Evolutionary conservation across 2,797 vertebrate species (phyloP), one percentile per base, ranked within the genome.

Genomic region (Prionace glauca): DNA sequence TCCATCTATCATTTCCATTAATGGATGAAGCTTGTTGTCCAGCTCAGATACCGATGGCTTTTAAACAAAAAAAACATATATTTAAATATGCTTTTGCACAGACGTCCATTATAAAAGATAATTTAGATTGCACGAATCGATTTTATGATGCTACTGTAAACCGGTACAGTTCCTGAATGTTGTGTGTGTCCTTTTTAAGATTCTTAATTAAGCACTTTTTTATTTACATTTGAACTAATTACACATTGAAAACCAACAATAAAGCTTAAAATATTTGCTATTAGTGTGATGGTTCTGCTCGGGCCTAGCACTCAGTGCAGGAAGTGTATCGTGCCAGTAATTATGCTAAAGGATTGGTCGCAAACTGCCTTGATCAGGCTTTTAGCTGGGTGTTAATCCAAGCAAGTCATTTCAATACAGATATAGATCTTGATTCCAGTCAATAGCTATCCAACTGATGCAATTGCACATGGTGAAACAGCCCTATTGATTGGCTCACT

Each of bases 151-250:
- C 98, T 95, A 95, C 93, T 95, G 93, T 95, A 95, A 95, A 95
- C 98, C 98, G 97, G 98, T 98, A 97, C 97, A 98, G 98, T 98
- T 98, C 98, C 97, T 98, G 98, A 98, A 99, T 98, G 99, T 98
- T 99, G 99, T 98, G 98, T 98, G 99, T 98, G 98, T 98, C 98
- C 98, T 98, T 98, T 98, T 99, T 98, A 99, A 99, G 99, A 99
- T 99, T 99, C 98, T 99, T 99, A 99, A 99, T 99, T 99, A 99
- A 99, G 98, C 98, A 98, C 97, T 97, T 98, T 98, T 99, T 98
- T 99, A 98, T 99, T 99, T 99, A 99, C 99, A 98, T 98, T 99
- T 98, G 98, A 98, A 98, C 98, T 98, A 99, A 99, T 98, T 99
- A 98, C 98, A 98, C 98, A 98, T 98, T 99, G 98, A 99, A 98